phyloP scores from a whole-genome alignment of 2,888 invertebrate species.

The Adineta ricciae region DNA sequence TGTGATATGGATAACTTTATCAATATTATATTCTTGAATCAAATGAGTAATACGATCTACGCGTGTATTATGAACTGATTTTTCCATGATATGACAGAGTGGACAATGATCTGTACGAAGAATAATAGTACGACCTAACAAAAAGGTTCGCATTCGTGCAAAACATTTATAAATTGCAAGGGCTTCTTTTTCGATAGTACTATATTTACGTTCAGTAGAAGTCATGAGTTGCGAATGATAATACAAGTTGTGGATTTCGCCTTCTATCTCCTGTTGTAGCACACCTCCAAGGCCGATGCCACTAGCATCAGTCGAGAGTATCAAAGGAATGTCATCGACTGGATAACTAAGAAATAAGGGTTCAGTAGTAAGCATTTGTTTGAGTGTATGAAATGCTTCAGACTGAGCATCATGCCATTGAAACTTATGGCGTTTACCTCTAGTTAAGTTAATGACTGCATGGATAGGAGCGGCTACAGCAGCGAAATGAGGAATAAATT shows the following conservation, averaged over 20 bases:
- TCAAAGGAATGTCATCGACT: neutral
- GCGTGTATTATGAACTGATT: neutral
- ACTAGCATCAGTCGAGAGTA: neutral
- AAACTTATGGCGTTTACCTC: neutral
- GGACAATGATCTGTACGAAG: neutral
- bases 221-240: neutral
- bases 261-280: neutral
- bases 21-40: neutral
- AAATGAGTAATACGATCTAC: neutral
- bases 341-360: neutral
- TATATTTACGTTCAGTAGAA: neutral
- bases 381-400: too few species aligned
- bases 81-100: neutral
- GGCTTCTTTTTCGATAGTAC: neutral
- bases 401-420: neutral
- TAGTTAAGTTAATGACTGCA: neutral
- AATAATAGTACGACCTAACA: neutral
- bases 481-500: neutral
- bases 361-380: too few species aligned
- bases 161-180: neutral
- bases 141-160: neutral
- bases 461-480: neutral
- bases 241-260: neutral
- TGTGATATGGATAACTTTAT: neutral
- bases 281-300: neutral